Conservation (phyloP, 2,888 invertebrate genomes). For the Drosophila lutescens region DNA sequence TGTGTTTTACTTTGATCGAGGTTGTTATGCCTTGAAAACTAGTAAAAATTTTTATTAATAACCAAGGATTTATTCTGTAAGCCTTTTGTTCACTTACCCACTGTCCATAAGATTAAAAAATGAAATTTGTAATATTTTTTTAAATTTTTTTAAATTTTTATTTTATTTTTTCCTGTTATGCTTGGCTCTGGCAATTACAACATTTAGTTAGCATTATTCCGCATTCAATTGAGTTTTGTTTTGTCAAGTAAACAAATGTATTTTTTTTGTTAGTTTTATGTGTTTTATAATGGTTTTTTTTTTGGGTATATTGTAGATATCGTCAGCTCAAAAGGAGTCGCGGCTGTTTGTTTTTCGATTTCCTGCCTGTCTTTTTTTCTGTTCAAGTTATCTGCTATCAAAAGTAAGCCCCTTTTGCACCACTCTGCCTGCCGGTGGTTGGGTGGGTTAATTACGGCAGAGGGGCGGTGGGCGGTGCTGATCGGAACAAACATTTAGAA, state of each 20-base stretch:
- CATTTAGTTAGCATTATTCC: constrained; percentile 52
- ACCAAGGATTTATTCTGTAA: no score
- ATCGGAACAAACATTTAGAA: constrained; percentile 46
- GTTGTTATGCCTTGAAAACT: no score
- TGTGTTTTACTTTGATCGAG: background rate
- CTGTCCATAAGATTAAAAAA: background rate
- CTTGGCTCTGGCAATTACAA: constrained; percentile 64
- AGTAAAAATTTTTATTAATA: no score
- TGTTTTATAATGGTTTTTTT: constrained; percentile 1
- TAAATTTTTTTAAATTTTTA: constrained; percentile 15
- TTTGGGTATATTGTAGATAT: constrained; percentile 12
- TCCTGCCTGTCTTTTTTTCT: background rate
- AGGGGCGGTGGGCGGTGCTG: constrained; percentile 29
- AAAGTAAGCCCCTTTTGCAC: constrained; percentile 22
- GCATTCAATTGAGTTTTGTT: constrained; percentile 17
- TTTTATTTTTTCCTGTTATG: constrained; percentile 18
- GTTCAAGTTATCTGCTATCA: constrained; percentile 16
- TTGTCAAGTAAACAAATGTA: constrained; percentile 31
- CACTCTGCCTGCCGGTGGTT: constrained; percentile 9
- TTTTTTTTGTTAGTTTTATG: constrained; percentile 16
- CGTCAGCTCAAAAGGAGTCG: constrained; percentile 64
- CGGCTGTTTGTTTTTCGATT: constrained; percentile 11
- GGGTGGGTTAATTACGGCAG: constrained; percentile 5
- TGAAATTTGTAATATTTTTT: background rate
- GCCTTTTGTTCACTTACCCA: no score